phyloP scores from a whole-genome alignment of 1,140 invertebrate genomes.

The Lepidurus couesii region DNA sequence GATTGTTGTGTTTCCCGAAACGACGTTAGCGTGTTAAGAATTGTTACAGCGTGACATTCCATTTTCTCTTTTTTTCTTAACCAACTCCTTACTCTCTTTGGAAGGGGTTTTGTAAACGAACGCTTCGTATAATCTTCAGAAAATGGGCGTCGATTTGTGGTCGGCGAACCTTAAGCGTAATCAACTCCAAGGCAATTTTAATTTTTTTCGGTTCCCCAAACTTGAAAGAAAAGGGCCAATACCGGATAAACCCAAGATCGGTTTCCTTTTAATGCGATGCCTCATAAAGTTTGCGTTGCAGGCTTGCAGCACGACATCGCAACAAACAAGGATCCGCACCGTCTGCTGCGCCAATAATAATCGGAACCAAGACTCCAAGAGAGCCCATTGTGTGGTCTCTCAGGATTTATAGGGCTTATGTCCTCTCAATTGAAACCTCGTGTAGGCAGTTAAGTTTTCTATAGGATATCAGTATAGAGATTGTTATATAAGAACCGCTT shows the following conservation, averaged over 20 bases:
- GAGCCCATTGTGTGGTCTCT: constrained; percentile 3
- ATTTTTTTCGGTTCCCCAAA: not conserved
- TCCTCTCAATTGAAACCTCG: not conserved
- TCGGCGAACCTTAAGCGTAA: not conserved
- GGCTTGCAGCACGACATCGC: not conserved
- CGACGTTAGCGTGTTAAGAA: not conserved
- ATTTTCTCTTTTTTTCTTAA: not conserved
- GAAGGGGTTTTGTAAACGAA: not conserved
- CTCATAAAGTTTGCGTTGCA: not conserved
- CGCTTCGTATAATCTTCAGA: not conserved
- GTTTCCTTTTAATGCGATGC: constrained; percentile 5
- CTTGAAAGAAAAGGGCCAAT: not conserved
- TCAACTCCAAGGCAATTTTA: not conserved
- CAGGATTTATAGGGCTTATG: not conserved
- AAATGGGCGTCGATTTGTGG: constrained; percentile 21
- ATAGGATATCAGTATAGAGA: not conserved
- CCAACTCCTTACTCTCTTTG: too few relatives aligned
- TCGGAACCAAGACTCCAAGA: not conserved
- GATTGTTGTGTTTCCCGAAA: not conserved
- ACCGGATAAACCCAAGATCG: constrained; percentile 9
- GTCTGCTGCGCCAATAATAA: constrained; percentile 3
- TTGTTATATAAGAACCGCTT: not conserved
- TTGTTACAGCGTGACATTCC: not conserved
- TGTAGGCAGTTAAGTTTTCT: not conserved
- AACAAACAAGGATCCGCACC: constrained; percentile 7